Evolutionary conservation across 53 echinoderm and acorn worm genomes (phyloP).

Genomic region (Paracentrotus lividus): DNA sequence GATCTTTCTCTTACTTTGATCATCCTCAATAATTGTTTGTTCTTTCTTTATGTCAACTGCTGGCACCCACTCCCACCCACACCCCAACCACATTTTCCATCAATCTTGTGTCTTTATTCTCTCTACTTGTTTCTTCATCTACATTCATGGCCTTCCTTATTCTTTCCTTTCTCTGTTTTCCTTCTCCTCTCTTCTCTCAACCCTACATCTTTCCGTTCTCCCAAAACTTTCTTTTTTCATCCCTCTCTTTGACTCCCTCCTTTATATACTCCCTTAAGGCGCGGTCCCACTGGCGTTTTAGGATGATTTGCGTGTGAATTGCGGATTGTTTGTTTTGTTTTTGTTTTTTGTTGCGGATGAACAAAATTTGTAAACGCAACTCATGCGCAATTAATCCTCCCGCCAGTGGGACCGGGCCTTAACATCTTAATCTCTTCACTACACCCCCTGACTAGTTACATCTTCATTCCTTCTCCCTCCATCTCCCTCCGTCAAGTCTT

Average conservation of each 20-base stretch:
- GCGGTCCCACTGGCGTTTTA: not conserved
- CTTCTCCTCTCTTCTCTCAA: not conserved
- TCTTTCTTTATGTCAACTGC: not conserved
- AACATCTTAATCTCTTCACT: not conserved
- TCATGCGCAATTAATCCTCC: no score
- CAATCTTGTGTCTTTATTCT: not conserved
- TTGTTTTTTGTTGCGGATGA: no score
- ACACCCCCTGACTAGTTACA: no score
- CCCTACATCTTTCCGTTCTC: not conserved
- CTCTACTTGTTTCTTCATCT: not conserved
- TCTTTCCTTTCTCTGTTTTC: not conserved
- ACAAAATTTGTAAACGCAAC: no score
- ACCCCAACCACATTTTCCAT: not conserved
- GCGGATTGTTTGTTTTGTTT: no score
- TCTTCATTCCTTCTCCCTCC: not conserved
- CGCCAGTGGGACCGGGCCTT: no score
- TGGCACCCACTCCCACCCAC: no score
- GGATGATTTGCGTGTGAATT: no score
- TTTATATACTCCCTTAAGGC: not conserved
- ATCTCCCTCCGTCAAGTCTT: not conserved
- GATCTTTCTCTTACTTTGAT: not conserved
- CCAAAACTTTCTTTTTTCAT: no score
- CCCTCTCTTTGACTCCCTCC: not conserved
- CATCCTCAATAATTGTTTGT: no score
- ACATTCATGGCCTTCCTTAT: no score